Percentiles rank a stretch among this genome's conserved stretches.
Evolutionary conservation across 2,888 invertebrate genomes (phyloP).

Genomic region (Pseudococcus jackbeardsleyi): DNA sequence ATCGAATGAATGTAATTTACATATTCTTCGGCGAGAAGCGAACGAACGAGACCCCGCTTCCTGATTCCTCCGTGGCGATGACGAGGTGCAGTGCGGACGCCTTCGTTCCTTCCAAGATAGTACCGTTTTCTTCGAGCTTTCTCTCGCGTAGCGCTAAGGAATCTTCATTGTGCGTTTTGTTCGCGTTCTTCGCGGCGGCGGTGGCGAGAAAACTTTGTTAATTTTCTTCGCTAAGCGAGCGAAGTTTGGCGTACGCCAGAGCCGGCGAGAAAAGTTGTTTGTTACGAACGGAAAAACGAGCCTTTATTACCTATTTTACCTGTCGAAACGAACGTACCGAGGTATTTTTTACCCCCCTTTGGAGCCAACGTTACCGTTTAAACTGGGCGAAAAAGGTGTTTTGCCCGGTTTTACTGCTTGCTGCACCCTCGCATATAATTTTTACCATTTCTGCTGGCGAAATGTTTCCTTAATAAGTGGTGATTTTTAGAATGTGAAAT

Average conservation of each 20-base stretch:
- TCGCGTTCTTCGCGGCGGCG: background rate
- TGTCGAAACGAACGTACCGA: slow-evolving; percentile 50
- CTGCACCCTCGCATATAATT: no score
- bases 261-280: slow-evolving; percentile 47
- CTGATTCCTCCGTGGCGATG: background rate
- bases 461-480: no score
- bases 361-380: no score
- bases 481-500: no score
- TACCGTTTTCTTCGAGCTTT: background rate
- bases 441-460: no score
- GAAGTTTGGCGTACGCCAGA: slow-evolving; percentile 1
- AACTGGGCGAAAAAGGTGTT: no score
- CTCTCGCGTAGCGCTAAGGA: background rate
- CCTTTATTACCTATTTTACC: slow-evolving; percentile 58
- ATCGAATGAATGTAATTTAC: slow-evolving; percentile 53
- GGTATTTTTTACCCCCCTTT: slow-evolving; percentile 2
- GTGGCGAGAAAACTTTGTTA: slow-evolving; percentile 48
- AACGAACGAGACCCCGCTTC: background rate
- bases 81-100: no score
- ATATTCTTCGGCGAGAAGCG: background rate
- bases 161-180: background rate
- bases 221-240: slow-evolving; percentile 45
- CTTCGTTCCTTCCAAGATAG: background rate
- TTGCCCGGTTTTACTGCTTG: no score
- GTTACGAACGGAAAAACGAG: slow-evolving; percentile 51